Conservation (phyloP, 2,888 invertebrate species). For the Macrosoma leucophasiata region DNA sequence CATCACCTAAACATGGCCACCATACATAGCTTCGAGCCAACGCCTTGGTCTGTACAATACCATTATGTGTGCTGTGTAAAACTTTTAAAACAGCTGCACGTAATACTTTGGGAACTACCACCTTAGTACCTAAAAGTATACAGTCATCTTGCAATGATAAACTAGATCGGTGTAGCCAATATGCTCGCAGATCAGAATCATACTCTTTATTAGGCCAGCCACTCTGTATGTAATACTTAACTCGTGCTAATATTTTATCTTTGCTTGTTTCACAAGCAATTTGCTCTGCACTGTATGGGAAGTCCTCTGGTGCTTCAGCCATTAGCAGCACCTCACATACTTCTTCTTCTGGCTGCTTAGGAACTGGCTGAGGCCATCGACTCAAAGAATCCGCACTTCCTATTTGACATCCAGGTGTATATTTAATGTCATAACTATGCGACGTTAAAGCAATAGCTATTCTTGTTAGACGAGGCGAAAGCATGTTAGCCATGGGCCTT, state of each 20-base stretch:
- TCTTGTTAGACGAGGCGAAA: conserved; percentile 23
- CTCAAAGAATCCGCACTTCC: conserved; percentile 25
- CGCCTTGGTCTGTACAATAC: conserved; percentile 24
- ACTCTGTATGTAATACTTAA: conserved; percentile 6
- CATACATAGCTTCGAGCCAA: conserved; percentile 25
- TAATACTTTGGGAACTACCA: conserved; percentile 7
- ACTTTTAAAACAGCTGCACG: conserved; percentile 9
- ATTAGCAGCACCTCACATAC: conserved; percentile 18
- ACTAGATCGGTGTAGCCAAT: conserved; percentile 12
- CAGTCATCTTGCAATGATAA: conserved; percentile 14
- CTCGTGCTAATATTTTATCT: conserved; percentile 8
- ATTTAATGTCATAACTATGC: conserved; percentile 23
- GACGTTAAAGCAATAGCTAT: conserved; percentile 23
- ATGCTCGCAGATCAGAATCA: conserved; percentile 8
- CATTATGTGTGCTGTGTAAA: conserved; percentile 18
- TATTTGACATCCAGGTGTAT: conserved; percentile 24
- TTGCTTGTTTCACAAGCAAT: conserved; percentile 12
- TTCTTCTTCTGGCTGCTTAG: conserved; percentile 10
- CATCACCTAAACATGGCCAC: conserved; percentile 22
- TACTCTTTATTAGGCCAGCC: conserved; percentile 11
- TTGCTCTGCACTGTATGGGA: conserved; percentile 10
- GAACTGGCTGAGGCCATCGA: conserved; percentile 23
- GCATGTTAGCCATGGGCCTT: conserved; percentile 18
- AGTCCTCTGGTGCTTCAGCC: conserved; percentile 16
- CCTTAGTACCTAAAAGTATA: conserved; percentile 12